Evolutionary conservation across 1,140 invertebrate genomes (phyloP).

Genomic region (Drosophila ficusphila): DNA sequence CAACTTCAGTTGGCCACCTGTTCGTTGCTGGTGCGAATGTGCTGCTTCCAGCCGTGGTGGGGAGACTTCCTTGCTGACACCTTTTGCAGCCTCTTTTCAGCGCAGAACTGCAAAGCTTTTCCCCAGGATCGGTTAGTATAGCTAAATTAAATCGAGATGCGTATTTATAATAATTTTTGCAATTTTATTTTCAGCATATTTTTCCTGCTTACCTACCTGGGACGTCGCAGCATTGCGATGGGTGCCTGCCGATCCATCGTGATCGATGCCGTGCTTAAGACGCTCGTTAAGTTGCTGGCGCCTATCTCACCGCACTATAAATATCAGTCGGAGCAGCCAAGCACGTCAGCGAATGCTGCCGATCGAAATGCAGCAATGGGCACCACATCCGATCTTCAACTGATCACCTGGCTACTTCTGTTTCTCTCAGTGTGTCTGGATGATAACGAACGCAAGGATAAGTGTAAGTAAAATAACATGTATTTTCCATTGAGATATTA

Average conservation of each 20-base stretch:
- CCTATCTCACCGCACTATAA: slow-evolving; percentile 85
- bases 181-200: slow-evolving; percentile 90
- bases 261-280: slow-evolving; percentile 87
- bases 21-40: slow-evolving; percentile 90
- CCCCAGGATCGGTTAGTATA: slow-evolving; percentile 91
- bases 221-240: slow-evolving; percentile 90
- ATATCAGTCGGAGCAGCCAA: slow-evolving; percentile 67
- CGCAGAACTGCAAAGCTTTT: slow-evolving; percentile 90
- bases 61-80: slow-evolving; percentile 93
- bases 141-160: neutral
- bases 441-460: slow-evolving; percentile 85
- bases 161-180: slow-evolving; percentile 19
- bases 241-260: slow-evolving; percentile 87
- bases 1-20: slow-evolving; percentile 86
- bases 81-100: slow-evolving; percentile 91
- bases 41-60: slow-evolving; percentile 92
- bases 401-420: slow-evolving; percentile 92
- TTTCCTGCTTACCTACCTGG: slow-evolving; percentile 93
- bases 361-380: slow-evolving; percentile 62
- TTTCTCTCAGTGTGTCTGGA: slow-evolving; percentile 90
- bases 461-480: slow-evolving; percentile 64
- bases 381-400: slow-evolving; percentile 87
- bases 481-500: no score
- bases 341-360: slow-evolving; percentile 78
- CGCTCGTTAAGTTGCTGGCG: slow-evolving; percentile 86